phyloP scores from a whole-genome alignment of 2,113 vertebrate species.

The Antechinus stuartii region DNA sequence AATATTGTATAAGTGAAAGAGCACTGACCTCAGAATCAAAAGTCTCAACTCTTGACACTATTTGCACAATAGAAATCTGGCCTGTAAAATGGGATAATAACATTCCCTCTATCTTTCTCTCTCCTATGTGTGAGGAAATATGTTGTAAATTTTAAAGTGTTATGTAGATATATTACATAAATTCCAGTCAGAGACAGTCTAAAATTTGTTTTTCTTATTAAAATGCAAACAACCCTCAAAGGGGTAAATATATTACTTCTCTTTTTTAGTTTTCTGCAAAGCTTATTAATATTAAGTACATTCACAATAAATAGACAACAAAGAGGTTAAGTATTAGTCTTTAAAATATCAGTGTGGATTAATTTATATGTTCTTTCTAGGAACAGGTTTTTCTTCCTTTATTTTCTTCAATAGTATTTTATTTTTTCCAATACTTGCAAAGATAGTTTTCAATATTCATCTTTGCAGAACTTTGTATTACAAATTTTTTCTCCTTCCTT shows the following conservation, averaged over 20 bases:
- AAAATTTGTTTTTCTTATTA: conserved; percentile 36
- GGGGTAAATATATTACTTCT: neutral
- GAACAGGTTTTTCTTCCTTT: neutral
- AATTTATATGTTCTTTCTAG: neutral
- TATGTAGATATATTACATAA: neutral
- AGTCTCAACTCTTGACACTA: conserved; percentile 39
- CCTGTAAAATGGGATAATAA: neutral
- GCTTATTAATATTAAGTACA: conserved; percentile 25
- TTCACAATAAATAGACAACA: conserved; percentile 47
- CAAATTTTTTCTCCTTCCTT: no score
- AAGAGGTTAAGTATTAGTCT: conserved; percentile 38
- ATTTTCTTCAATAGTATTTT: no score
- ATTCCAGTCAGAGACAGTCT: conserved; percentile 30
- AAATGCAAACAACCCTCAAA: conserved; percentile 35
- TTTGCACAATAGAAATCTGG: conserved; percentile 39
- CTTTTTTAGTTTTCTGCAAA: neutral
- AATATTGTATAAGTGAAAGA: neutral
- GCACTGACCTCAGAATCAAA: neutral
- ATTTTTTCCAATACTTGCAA: no score
- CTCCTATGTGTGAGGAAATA: neutral
- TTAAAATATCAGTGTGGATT: conserved; percentile 19
- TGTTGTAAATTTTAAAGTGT: neutral
- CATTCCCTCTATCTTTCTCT: neutral
- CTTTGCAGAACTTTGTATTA: no score
- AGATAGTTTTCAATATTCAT: no score